Evolutionary conservation across 2,797 vertebrate genomes (phyloP).

Genomic region (Todus mexicanus): DNA sequence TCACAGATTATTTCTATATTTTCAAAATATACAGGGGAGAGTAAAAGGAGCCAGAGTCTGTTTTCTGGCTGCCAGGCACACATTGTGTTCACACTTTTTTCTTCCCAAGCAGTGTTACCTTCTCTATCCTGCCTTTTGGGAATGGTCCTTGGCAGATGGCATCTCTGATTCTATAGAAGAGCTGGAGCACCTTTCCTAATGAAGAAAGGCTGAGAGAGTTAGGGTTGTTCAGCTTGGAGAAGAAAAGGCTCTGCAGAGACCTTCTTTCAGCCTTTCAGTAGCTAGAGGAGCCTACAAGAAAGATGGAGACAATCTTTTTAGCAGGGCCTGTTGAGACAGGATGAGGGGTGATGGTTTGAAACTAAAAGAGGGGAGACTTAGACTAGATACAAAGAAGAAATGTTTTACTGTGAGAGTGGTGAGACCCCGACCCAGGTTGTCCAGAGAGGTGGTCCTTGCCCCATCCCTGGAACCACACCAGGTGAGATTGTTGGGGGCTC

Average conservation of each 20-base stretch:
- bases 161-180: neutral
- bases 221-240: neutral
- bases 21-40: rapidly evolving
- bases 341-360: neutral
- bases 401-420: neutral
- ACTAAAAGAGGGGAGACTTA: neutral
- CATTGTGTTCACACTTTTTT: neutral
- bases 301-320: neutral
- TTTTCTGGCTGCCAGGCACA: neutral
- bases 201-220: neutral
- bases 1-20: neutral
- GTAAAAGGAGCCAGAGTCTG: neutral
- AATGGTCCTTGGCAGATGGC: neutral
- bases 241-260: neutral
- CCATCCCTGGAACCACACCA: neutral
- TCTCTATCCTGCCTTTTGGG: neutral
- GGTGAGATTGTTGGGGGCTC: neutral
- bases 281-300: neutral
- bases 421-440: neutral
- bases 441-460: neutral
- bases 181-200: neutral
- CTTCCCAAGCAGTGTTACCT: neutral
- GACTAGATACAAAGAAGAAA: neutral
- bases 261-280: neutral
- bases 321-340: neutral